Conservation (phyloP, 2,113 vertebrate genomes). For the Varanus salvator region DNA sequence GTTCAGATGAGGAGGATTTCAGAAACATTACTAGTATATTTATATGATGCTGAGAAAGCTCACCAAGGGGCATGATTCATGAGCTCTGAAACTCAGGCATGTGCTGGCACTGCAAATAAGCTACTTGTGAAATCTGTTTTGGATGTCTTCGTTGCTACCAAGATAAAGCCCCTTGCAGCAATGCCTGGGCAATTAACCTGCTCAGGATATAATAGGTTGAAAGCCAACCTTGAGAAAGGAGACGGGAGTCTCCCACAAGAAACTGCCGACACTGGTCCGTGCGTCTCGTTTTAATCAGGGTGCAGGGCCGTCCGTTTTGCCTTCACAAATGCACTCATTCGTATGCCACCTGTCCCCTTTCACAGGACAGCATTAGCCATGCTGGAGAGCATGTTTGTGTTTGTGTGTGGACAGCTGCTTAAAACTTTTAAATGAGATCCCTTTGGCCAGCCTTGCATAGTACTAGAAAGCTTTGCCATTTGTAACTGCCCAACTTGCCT, state of each 20-base stretch:
- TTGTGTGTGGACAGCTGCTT: slow-evolving; percentile 84
- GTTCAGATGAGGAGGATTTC: neutral
- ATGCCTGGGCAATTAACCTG: too few relatives aligned
- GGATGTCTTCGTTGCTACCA: slow-evolving; percentile 57
- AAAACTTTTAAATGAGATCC: slow-evolving; percentile 84
- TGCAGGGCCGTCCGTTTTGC: slow-evolving; percentile 75
- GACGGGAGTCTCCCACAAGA: neutral
- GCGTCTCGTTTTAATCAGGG: slow-evolving; percentile 77
- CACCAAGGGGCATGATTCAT: slow-evolving; percentile 65
- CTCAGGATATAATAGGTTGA: neutral
- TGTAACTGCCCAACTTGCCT: slow-evolving; percentile 77
- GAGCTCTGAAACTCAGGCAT: slow-evolving; percentile 59
- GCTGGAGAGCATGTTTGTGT: slow-evolving; percentile 78
- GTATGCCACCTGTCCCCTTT: slow-evolving; percentile 71
- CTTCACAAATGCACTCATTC: slow-evolving; percentile 49
- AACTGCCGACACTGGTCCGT: slow-evolving; percentile 75
- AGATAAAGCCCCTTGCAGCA: neutral
- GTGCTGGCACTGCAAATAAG: slow-evolving; percentile 62
- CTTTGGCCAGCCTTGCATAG: slow-evolving; percentile 76
- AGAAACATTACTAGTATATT: too few relatives aligned
- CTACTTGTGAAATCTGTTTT: slow-evolving; percentile 68
- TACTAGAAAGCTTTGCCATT: slow-evolving; percentile 80
- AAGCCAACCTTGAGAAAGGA: neutral
- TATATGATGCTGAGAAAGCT: neutral
- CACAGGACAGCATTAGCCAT: slow-evolving; percentile 73